phyloP scores from a whole-genome alignment of 2,888 invertebrate genomes.

The Ormyrus rosae region DNA sequence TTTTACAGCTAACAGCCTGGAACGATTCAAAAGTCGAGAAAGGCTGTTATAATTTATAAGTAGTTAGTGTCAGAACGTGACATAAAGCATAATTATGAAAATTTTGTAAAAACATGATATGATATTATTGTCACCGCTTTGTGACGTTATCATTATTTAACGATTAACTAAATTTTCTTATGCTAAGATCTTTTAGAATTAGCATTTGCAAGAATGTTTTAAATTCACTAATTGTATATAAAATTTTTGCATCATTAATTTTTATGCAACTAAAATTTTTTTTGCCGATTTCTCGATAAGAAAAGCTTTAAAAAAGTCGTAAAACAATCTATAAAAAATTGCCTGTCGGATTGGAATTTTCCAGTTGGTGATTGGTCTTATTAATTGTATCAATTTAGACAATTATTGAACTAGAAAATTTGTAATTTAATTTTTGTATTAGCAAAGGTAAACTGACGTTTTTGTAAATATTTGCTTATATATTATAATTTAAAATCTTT shows the following conservation, averaged over 20 bases:
- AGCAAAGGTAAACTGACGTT: conserved; percentile 12
- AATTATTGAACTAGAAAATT: conserved; percentile 39
- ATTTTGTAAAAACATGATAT: conserved; percentile 41
- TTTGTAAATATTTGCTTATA: conserved; percentile 51
- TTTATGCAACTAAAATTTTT: not conserved
- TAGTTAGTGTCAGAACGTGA: conserved; percentile 44
- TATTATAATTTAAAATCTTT: conserved; percentile 46
- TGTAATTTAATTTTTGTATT: conserved; percentile 39
- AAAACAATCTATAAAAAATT: conserved; percentile 5
- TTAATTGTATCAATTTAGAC: conserved; percentile 23
- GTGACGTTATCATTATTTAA: conserved; percentile 3
- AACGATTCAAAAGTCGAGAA: conserved; percentile 39
- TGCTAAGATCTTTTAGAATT: conserved; percentile 7
- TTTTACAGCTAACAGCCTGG: conserved; percentile 12
- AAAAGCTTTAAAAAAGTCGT: not conserved
- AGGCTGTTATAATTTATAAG: conserved; percentile 43
- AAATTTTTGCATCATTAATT: not conserved
- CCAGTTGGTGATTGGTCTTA: conserved; percentile 29
- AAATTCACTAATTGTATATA: conserved; percentile 44
- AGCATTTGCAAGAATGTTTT: conserved; percentile 47
- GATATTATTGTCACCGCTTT: conserved; percentile 7
- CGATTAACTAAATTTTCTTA: conserved; percentile 34
- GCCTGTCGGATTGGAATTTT: conserved; percentile 1
- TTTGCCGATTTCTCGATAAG: not conserved
- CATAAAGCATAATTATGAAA: conserved; percentile 41